phyloP scores from a whole-genome alignment of 2,113 vertebrate species.

The Pterophyllum scalare region DNA sequence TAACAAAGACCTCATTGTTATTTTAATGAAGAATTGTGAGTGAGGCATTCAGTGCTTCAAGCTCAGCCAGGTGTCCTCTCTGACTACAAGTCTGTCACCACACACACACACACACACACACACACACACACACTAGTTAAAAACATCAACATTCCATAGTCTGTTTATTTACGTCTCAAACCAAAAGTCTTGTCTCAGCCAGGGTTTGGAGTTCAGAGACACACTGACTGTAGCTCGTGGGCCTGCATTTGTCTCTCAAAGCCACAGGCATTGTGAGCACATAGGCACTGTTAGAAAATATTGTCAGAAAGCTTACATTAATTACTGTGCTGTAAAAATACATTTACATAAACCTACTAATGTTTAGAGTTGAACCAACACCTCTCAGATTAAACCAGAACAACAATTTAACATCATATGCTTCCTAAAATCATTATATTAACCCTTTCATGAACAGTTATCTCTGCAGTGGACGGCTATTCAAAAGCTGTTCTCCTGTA shows the following conservation, averaged over 20 bases:
- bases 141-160: neutral
- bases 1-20: constrained; percentile 47
- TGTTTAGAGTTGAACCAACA: neutral
- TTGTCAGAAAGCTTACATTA: neutral
- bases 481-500: no score
- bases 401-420: neutral
- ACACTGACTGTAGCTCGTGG: neutral
- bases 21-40: constrained; percentile 21
- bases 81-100: constrained; percentile 1
- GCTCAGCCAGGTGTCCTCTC: neutral
- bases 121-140: neutral
- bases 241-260: neutral
- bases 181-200: constrained; percentile 4
- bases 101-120: neutral
- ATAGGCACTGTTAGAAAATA: neutral
- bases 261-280: neutral
- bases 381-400: neutral
- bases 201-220: constrained; percentile 22
- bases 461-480: no score
- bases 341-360: neutral
- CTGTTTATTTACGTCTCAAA: constrained; percentile 8
- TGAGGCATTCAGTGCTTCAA: neutral
- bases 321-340: neutral
- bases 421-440: neutral
- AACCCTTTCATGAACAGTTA: no score